Conservation (phyloP, 2,113 vertebrate genomes). For the Columbina picui region DNA sequence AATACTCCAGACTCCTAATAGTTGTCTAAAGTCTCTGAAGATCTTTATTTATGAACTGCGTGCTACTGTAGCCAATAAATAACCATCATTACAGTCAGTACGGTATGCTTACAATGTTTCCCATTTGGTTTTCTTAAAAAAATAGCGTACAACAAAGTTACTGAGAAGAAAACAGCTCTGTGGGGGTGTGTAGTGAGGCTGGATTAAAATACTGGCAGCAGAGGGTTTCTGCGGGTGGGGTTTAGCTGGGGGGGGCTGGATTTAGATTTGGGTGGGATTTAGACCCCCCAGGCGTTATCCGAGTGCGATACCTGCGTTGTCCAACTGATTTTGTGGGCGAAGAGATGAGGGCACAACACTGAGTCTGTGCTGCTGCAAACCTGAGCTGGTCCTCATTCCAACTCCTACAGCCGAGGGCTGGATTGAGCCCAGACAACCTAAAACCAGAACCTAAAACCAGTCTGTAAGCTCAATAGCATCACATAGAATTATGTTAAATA, state of each 20-base stretch:
- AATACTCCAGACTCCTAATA: not conserved
- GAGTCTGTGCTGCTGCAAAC: not conserved
- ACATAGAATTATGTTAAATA: not conserved
- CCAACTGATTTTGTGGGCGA: not conserved
- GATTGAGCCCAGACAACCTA: not conserved
- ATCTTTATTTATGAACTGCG: conserved; percentile 75
- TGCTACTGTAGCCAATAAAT: conserved; percentile 65
- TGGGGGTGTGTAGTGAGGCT: not conserved
- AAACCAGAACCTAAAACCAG: not conserved
- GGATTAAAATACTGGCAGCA: not conserved
- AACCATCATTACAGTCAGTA: conserved; percentile 43
- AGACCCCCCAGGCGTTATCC: not conserved
- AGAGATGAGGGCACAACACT: not conserved
- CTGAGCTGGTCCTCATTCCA: not conserved
- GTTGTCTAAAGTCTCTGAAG: conserved; percentile 9
- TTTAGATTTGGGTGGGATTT: not conserved
- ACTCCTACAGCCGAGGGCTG: not conserved
- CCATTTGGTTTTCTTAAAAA: not conserved
- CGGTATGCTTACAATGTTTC: not conserved
- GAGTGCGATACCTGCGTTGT: not conserved
- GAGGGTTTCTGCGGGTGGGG: not conserved
- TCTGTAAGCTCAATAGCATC: not conserved
- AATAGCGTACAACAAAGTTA: not conserved
- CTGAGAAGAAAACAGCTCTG: not conserved
- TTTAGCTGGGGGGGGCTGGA: not conserved